These are phyloP conservation scores for Fistularia tabacaria DNA, from an alignment of 2,797 vertebrate genomes.

Conservation along the genomic window DNA sequence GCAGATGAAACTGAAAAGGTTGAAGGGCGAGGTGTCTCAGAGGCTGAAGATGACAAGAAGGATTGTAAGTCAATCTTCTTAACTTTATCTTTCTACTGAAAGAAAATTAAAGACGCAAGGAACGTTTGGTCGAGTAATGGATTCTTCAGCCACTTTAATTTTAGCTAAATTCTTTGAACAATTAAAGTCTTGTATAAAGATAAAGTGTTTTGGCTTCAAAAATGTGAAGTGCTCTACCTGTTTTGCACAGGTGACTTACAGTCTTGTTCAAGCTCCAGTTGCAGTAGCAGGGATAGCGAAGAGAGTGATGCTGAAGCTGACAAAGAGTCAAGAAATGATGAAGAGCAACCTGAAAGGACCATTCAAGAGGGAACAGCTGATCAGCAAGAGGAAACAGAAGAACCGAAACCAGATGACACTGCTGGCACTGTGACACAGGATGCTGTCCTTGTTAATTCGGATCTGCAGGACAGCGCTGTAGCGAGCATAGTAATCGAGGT, in stretches of 20 bases:
- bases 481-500: slow-evolving; percentile 43
- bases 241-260: slow-evolving; percentile 45
- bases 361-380: slow-evolving; percentile 5
- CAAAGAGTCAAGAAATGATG: slow-evolving; percentile 38
- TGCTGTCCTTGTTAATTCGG: slow-evolving; percentile 26
- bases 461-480: slow-evolving; percentile 20
- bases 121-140: too few relatives aligned
- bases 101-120: too few relatives aligned
- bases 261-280: slow-evolving; percentile 61
- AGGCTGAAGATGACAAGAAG: slow-evolving; percentile 67
- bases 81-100: background rate
- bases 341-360: slow-evolving; percentile 25
- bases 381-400: slow-evolving; percentile 32
- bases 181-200: too few relatives aligned
- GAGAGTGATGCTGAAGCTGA: slow-evolving; percentile 52
- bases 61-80: slow-evolving; percentile 61
- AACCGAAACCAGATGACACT: slow-evolving; percentile 33
- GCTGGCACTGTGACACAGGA: background rate
- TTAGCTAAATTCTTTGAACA: too few relatives aligned
- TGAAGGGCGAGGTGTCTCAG: slow-evolving; percentile 54
- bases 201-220: background rate
- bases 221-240: slow-evolving; percentile 1
- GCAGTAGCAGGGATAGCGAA: slow-evolving; percentile 64
- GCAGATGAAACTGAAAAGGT: slow-evolving; percentile 60
- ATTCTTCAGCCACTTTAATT: too few relatives aligned